These are phyloP conservation scores for Aeoliscus strigatus DNA, from an alignment of 2,797 vertebrate genomes.

Conservation along the genomic window DNA sequence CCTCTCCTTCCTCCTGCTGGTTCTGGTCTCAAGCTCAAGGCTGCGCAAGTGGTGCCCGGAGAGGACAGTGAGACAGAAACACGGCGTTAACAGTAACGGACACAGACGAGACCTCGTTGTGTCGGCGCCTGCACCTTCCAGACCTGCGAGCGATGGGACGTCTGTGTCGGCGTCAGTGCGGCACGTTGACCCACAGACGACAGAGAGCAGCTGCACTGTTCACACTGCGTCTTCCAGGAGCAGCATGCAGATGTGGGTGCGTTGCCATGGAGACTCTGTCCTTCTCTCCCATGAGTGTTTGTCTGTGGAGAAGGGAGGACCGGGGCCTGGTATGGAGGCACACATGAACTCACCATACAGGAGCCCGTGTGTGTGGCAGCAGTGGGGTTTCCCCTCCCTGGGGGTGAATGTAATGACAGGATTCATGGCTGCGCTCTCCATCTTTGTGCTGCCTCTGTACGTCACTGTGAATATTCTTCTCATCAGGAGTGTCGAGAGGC, in stretches of 20 bases:
- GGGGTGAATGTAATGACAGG: slow-evolving; percentile 57
- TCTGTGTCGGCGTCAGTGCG: too few relatives aligned
- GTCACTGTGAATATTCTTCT: slow-evolving; percentile 69
- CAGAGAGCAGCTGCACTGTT: slow-evolving; percentile 48
- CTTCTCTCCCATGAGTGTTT: slow-evolving; percentile 33
- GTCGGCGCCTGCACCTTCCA: background rate
- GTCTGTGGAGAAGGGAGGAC: slow-evolving; percentile 25
- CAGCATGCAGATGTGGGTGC: slow-evolving; percentile 24
- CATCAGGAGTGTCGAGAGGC: slow-evolving; percentile 59
- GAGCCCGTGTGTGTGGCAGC: slow-evolving; percentile 10
- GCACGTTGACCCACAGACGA: slow-evolving; percentile 57
- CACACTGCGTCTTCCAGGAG: slow-evolving; percentile 38
- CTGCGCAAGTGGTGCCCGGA: slow-evolving; percentile 5
- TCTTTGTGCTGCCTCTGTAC: slow-evolving; percentile 65
- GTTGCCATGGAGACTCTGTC: slow-evolving; percentile 43
- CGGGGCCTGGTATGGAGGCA: slow-evolving; percentile 32
- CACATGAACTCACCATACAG: slow-evolving; percentile 15
- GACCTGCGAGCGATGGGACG: slow-evolving; percentile 14
- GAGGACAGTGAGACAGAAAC: background rate
- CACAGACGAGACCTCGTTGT: slow-evolving; percentile 1
- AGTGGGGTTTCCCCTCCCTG: slow-evolving; percentile 53
- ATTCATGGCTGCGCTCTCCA: slow-evolving; percentile 45
- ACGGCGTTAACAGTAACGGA: background rate
- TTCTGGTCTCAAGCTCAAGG: slow-evolving; percentile 25
- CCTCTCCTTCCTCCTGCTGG: slow-evolving; percentile 45